A percentile compares a stretch with the other conserved stretches of the same genome.
These are phyloP conservation scores for Platypus cylindrus DNA, from an alignment of 2,888 invertebrate species.

Conservation along the genomic window DNA sequence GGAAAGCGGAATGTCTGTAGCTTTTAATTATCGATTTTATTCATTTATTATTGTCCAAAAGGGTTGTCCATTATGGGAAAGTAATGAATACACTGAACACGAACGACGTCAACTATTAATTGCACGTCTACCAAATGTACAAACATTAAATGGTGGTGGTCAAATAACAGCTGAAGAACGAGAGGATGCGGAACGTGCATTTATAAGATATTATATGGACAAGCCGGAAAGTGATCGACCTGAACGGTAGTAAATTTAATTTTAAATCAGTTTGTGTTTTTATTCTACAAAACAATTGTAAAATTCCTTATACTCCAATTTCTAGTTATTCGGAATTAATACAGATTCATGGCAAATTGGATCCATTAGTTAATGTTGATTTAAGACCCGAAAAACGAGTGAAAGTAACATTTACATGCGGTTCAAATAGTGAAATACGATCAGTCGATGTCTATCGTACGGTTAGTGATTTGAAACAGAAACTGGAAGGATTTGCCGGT, in stretches of 20 bases:
- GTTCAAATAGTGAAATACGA: slow-evolving; percentile 58
- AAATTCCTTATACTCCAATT: slow-evolving; percentile 14
- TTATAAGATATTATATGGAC: slow-evolving; percentile 85
- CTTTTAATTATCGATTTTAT: neutral
- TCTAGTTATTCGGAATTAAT: slow-evolving; percentile 70
- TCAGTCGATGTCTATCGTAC: slow-evolving; percentile 69
- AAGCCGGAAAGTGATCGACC: slow-evolving; percentile 73
- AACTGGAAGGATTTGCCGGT: slow-evolving; percentile 67
- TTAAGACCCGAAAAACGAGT: slow-evolving; percentile 77
- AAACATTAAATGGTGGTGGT: slow-evolving; percentile 81
- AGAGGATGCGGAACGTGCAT: slow-evolving; percentile 85
- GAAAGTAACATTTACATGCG: slow-evolving; percentile 73
- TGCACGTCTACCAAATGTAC: slow-evolving; percentile 74
- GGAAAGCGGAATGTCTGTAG: neutral
- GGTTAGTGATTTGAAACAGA: slow-evolving; percentile 68
- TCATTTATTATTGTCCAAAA: slow-evolving; percentile 21
- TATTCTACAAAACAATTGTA: neutral
- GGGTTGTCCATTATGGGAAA: slow-evolving; percentile 64
- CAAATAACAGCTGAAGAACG: slow-evolving; percentile 72
- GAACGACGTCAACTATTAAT: slow-evolving; percentile 78
- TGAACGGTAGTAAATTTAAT: slow-evolving; percentile 44
- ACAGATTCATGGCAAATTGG: slow-evolving; percentile 74
- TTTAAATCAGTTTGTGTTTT: neutral
- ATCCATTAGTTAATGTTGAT: slow-evolving; percentile 80
- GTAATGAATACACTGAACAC: slow-evolving; percentile 75